Evolutionary conservation across 2,888 invertebrate genomes (phyloP).

Genomic region (Habroteleia sp.): DNA sequence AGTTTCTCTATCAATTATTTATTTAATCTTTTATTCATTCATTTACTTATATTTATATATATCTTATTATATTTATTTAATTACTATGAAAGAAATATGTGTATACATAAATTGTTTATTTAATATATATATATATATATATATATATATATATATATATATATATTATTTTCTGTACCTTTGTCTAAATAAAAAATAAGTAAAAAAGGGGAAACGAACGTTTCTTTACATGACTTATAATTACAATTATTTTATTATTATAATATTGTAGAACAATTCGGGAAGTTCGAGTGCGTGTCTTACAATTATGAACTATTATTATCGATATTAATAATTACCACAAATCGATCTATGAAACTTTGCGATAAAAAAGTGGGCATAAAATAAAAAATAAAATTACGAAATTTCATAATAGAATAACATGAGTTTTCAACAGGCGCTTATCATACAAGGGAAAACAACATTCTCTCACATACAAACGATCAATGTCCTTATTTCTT

Average conservation of each 20-base stretch:
- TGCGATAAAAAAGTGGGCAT: conserved; percentile 51
- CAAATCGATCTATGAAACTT: conserved; percentile 52
- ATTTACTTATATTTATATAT: conserved; percentile 24
- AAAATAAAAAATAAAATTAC: conserved; percentile 60
- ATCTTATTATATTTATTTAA: conserved; percentile 25
- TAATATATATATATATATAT: conserved; percentile 20
- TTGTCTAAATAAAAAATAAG: conserved; percentile 56
- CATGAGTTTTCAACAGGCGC: conserved; percentile 58
- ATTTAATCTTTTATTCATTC: conserved; percentile 3
- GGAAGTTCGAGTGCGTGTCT: conserved; percentile 55
- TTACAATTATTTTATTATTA: conserved; percentile 30
- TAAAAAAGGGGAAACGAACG: conserved; percentile 46
- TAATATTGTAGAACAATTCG: conserved; percentile 34
- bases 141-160: conserved; percentile 7
- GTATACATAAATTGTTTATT: conserved; percentile 39
- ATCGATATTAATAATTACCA: conserved; percentile 47
- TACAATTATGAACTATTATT: conserved; percentile 44
- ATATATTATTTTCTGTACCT: conserved; percentile 11
- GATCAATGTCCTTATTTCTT: conserved; percentile 30
- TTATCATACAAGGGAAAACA: conserved; percentile 59
- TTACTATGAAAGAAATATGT: conserved; percentile 46
- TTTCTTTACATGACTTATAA: conserved; percentile 45
- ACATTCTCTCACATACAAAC: conserved; percentile 57
- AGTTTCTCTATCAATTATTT: conserved; percentile 5
- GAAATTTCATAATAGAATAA: conserved; percentile 61